These are phyloP conservation scores for Garrulus glandarius DNA, from an alignment of 2,797 vertebrate species.

Conservation along the genomic window DNA sequence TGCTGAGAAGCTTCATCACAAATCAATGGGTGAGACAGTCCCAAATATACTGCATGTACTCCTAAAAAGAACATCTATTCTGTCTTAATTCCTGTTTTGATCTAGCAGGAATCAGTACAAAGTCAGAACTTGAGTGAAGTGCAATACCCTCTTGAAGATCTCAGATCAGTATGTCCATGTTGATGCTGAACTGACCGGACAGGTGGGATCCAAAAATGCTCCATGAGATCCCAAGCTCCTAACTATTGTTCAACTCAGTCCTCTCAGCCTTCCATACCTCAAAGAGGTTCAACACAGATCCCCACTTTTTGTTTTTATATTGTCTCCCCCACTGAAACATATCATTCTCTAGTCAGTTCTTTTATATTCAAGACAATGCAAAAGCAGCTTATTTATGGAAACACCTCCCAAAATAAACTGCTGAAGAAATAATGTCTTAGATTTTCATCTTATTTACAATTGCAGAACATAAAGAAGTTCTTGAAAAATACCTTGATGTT, in stretches of 20 bases:
- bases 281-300: not conserved
- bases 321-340: not conserved
- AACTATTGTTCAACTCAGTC: not conserved
- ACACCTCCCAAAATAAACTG: not conserved
- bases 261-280: not conserved
- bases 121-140: not conserved
- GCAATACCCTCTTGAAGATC: not conserved
- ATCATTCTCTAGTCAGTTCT: not conserved
- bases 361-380: not conserved
- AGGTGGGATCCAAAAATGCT: not conserved
- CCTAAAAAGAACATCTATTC: not conserved
- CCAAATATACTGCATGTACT: not conserved
- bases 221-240: not conserved
- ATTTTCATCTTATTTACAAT: not conserved
- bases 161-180: not conserved
- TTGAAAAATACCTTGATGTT: conserved; percentile 59
- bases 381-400: not conserved
- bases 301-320: not conserved
- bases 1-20: not conserved
- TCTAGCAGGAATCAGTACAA: not conserved
- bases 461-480: not conserved
- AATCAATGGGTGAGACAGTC: not conserved
- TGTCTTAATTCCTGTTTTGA: not conserved
- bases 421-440: not conserved
- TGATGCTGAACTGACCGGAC: not conserved